Percentiles rank a stretch among this genome's conserved stretches.
Evolutionary conservation across 2,113 vertebrate species (phyloP).

Genomic region (Lycaon pictus): DNA sequence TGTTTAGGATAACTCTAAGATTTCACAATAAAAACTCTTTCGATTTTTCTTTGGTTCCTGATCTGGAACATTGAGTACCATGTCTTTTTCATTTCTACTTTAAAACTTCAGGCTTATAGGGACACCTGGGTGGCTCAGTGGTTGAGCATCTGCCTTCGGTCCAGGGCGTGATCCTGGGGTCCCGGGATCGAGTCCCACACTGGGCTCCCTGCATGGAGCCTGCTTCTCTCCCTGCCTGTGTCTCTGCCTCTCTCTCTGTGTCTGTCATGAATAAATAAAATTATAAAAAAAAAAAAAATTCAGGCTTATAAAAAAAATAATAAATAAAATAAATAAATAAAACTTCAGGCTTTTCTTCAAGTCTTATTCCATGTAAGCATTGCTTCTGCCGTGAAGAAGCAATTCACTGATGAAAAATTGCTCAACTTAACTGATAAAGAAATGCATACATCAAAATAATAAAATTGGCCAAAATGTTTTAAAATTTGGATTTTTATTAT

Average conservation of each 20-base stretch:
- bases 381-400: slow-evolving; percentile 21
- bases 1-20: slow-evolving; percentile 12
- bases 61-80: slow-evolving; percentile 16
- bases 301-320: background rate
- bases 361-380: background rate
- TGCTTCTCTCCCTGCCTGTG: no score
- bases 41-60: background rate
- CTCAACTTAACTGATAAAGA: slow-evolving; percentile 1
- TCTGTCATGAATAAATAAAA: no score
- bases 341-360: slow-evolving; percentile 10
- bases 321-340: background rate
- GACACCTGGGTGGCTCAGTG: no score
- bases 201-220: no score
- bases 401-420: slow-evolving; percentile 29
- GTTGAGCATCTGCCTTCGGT: no score
- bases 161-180: no score
- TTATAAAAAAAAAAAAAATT: no score
- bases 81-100: slow-evolving; percentile 31
- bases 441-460: background rate
- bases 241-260: no score
- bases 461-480: slow-evolving; percentile 12
- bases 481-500: background rate
- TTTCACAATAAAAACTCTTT: background rate
- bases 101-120: background rate
- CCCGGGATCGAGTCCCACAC: no score